Evolutionary conservation across 2,888 invertebrate species (phyloP), one percentile per base, ranked within the genome.

Genomic region (Acronicta aceris): DNA sequence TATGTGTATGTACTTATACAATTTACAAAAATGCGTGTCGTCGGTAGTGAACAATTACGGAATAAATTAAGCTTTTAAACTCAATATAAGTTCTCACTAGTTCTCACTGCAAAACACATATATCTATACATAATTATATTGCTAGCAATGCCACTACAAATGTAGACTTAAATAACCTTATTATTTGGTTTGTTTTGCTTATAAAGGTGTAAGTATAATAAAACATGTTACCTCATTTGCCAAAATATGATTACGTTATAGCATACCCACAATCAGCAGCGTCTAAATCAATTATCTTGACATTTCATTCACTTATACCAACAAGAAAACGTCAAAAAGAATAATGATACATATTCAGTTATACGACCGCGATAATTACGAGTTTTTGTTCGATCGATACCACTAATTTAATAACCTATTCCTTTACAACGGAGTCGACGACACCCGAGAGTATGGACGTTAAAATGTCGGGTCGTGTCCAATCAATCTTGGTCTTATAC

Each of bases 401-500:
- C 83, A 89, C 90, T 92, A 92, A 93, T 93, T 93, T 90, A 93
- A 93, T 93, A 93, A 92, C 86, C 89, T 87, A 87, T 88, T 84
- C 85, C 83, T 82, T 83, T 81, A 83, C 83, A 75, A 77, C 78
- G 80, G 78, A 91, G 90, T 90, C 92, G 93, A 89, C 90, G 93
- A 93, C 93, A 93, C 90, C 86, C 82, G 86, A 88, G 88, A 88
- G 86, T 86, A 86, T 79, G 87, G 85, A 84, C 90, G 90, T 92
- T 92, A 93, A 93, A 93, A 89, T 91, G 93, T 93, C 93, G 85
- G 86, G 84, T 85, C 85, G 84, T 79, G 86, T 84, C 88, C 91
- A 91, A 94, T 94, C 94, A 93, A 94, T 94, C 94, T 93, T 94
- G 89, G 83, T 86, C 83, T 76, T 79, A 81, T 93, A 93, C 93